A percentile compares a stretch with the other conserved stretches of the same genome.
phyloP scores from a whole-genome alignment of 1,140 invertebrate genomes.

The Lepidurus couesii region DNA sequence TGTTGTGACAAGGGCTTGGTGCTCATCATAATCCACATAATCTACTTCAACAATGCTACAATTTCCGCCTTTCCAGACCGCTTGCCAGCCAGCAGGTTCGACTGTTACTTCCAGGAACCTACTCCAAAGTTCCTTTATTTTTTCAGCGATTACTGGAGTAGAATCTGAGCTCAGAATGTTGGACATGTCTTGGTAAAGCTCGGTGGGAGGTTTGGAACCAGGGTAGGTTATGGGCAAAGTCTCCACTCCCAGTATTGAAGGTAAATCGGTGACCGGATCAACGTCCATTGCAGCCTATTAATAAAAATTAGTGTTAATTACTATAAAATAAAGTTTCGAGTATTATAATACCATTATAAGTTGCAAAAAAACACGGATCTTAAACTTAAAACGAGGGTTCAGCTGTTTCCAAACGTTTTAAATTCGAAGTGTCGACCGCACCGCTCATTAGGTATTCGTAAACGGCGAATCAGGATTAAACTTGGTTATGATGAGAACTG shows the following conservation, averaged over 20 bases:
- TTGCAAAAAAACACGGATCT: too few species aligned
- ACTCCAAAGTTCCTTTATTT: not conserved
- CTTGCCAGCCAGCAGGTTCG: conserved; percentile 34
- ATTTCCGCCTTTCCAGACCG: conserved; percentile 27
- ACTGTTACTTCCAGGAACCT: conserved; percentile 20
- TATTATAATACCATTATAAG: too few species aligned
- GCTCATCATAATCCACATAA: conserved; percentile 27
- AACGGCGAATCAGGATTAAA: too few species aligned
- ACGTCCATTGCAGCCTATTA: not conserved
- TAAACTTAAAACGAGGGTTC: too few species aligned
- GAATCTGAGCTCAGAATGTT: not conserved
- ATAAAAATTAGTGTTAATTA: too few species aligned
- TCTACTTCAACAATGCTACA: conserved; percentile 22
- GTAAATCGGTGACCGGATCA: not conserved
- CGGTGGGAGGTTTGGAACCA: not conserved
- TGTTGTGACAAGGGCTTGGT: conserved; percentile 27
- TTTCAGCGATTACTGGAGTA: not conserved
- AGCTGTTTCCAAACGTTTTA: too few species aligned
- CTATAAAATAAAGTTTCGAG: too few species aligned
- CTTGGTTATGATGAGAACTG: too few species aligned
- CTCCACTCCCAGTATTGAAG: not conserved
- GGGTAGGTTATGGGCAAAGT: not conserved
- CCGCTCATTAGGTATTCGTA: too few species aligned
- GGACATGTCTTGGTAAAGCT: conserved; percentile 6
- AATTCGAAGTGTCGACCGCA: too few species aligned